These are phyloP conservation scores for Hypolimnas misippus DNA, from an alignment of 2,888 invertebrate species.

Conservation along the genomic window DNA sequence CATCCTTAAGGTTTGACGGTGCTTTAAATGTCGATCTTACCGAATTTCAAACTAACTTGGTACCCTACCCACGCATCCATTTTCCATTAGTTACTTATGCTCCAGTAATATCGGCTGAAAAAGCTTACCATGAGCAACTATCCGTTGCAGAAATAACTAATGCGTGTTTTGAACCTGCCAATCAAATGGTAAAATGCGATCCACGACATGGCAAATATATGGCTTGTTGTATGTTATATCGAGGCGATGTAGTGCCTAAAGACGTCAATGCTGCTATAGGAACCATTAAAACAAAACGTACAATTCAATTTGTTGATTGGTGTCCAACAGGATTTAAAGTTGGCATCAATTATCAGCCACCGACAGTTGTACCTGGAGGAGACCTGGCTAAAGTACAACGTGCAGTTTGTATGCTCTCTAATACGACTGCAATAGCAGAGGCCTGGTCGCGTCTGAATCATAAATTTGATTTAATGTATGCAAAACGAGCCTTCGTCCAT, in stretches of 20 bases:
- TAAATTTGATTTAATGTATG: slow-evolving; percentile 98
- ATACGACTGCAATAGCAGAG: slow-evolving; percentile 98
- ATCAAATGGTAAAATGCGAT: slow-evolving; percentile 97
- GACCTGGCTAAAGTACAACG: slow-evolving; percentile 96
- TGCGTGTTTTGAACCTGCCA: slow-evolving; percentile 97
- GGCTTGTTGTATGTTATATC: slow-evolving; percentile 97
- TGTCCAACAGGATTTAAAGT: slow-evolving; percentile 91
- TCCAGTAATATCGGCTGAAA: slow-evolving; percentile 96
- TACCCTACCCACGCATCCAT: slow-evolving; percentile 97
- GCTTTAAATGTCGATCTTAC: slow-evolving; percentile 96
- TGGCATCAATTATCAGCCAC: slow-evolving; percentile 94
- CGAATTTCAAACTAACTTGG: slow-evolving; percentile 96
- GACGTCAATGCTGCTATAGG: slow-evolving; percentile 97
- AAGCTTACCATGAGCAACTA: slow-evolving; percentile 96
- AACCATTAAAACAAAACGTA: slow-evolving; percentile 96
- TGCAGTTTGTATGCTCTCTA: slow-evolving; percentile 98
- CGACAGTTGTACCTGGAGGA: slow-evolving; percentile 94
- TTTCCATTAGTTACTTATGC: slow-evolving; percentile 96
- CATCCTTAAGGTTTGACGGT: slow-evolving; percentile 95
- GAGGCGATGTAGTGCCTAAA: slow-evolving; percentile 97
- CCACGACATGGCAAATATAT: slow-evolving; percentile 96
- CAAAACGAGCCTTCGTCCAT: slow-evolving; percentile 97
- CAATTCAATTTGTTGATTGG: slow-evolving; percentile 97
- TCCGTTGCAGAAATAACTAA: slow-evolving; percentile 97
- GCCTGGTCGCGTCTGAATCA: slow-evolving; percentile 98